Evolutionary conservation across 2,113 vertebrate genomes (phyloP).

Genomic region (Thunnus maccoyii): DNA sequence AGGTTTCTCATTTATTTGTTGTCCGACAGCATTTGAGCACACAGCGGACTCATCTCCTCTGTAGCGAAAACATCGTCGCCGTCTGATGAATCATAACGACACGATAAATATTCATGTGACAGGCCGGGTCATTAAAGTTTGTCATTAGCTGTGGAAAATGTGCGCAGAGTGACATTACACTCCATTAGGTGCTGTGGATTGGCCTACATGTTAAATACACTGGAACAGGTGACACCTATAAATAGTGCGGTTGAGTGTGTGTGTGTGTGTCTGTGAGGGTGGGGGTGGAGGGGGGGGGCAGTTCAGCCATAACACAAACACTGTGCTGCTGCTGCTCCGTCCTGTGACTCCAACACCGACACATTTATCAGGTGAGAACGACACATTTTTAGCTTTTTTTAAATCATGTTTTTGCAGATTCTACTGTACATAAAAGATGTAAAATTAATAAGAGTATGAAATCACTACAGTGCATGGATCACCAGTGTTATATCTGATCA

Average conservation of each 20-base stretch:
- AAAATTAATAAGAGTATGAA: neutral
- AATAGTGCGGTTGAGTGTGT: constrained; percentile 43
- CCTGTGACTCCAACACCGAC: constrained; percentile 24
- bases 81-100: constrained; percentile 29
- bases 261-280: constrained; percentile 32
- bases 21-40: neutral
- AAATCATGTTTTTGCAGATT: neutral
- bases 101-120: constrained; percentile 52
- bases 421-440: neutral
- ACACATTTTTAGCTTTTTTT: neutral
- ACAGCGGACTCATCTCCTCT: neutral
- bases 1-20: neutral
- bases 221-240: constrained; percentile 70
- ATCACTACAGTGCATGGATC: neutral
- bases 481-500: neutral
- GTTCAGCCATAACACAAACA: constrained; percentile 30
- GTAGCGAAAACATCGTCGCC: neutral
- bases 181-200: constrained; percentile 9
- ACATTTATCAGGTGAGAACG: constrained; percentile 46
- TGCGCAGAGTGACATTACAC: constrained; percentile 25
- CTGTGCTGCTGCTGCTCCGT: constrained; percentile 19
- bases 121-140: constrained; percentile 15
- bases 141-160: constrained; percentile 38
- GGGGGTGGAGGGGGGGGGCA: neutral
- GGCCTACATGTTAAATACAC: constrained; percentile 51